phyloP scores from a whole-genome alignment of 2,888 invertebrate species.

The Amblyjoppa fuscipennis region DNA sequence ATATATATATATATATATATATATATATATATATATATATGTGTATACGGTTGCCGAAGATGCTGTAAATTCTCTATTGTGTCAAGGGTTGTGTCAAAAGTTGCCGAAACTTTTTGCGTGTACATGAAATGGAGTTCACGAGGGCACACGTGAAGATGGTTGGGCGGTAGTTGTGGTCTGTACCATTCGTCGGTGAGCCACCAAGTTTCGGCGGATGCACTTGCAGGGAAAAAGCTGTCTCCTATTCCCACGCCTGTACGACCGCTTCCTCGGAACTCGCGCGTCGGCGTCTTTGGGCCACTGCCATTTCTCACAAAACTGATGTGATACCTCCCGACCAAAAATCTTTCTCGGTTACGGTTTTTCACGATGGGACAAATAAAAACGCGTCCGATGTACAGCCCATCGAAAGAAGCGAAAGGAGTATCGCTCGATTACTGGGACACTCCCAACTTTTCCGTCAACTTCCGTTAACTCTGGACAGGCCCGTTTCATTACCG shows the following conservation, averaged over 20 bases:
- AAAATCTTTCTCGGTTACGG: background rate
- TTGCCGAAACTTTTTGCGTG: constrained; percentile 6
- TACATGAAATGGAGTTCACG: background rate
- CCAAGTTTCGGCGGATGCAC: constrained; percentile 10
- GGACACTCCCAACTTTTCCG: background rate
- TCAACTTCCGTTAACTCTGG: too few species aligned
- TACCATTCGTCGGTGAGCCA: constrained; percentile 5
- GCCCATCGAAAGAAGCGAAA: background rate
- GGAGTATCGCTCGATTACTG: background rate
- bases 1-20: background rate
- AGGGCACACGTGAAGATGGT: constrained; percentile 5
- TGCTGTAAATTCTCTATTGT: background rate
- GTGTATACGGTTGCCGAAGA: background rate
- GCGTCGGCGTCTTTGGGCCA: background rate
- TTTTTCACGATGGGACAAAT: background rate
- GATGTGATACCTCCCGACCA: background rate
- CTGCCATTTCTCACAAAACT: constrained; percentile 11
- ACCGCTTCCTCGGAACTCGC: background rate
- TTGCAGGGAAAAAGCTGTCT: background rate
- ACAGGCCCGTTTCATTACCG: too few species aligned
- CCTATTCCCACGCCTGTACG: constrained; percentile 1
- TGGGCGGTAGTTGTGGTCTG: background rate
- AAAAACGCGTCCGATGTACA: background rate
- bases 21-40: background rate
- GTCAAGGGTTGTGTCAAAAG: constrained; percentile 10